These are phyloP conservation scores for Thymelicus sylvestris DNA, from an alignment of 2,888 invertebrate species.

Conservation along the genomic window DNA sequence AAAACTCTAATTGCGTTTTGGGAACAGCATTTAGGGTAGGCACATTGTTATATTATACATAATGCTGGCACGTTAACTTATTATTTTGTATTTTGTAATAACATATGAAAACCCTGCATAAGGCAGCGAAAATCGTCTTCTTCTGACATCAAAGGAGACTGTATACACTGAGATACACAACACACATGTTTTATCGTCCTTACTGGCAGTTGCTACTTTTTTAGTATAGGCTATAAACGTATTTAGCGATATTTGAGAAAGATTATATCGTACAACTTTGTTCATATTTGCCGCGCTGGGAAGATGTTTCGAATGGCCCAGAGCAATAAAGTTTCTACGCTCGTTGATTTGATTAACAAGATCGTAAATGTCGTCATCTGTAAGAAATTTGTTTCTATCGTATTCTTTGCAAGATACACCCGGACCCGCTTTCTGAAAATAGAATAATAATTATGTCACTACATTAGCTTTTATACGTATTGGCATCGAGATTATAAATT, in stretches of 20 bases:
- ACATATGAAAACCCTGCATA: too few species aligned
- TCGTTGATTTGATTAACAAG: constrained; percentile 68
- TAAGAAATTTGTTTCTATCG: constrained; percentile 55
- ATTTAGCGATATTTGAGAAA: constrained; percentile 12
- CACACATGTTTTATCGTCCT: too few species aligned
- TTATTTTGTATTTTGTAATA: too few species aligned
- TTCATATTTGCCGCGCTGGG: constrained; percentile 76
- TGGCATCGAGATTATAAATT: too few species aligned
- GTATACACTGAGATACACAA: too few species aligned
- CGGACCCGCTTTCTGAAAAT: constrained; percentile 59
- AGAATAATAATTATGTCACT: not conserved
- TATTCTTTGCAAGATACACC: constrained; percentile 59
- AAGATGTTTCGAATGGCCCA: constrained; percentile 59
- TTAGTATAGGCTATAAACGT: constrained; percentile 15
- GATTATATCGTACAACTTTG: constrained; percentile 61
- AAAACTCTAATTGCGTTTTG: too few species aligned
- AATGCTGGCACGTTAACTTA: too few species aligned
- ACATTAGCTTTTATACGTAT: not conserved
- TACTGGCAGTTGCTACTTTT: not conserved
- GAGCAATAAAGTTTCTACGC: constrained; percentile 67
- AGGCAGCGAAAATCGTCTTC: too few species aligned
- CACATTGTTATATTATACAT: too few species aligned
- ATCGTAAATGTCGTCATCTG: constrained; percentile 54
- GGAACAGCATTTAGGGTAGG: too few species aligned
- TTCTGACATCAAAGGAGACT: too few species aligned